phyloP scores from a whole-genome alignment of 2,797 vertebrate species.

The Ispidina lecontei region DNA sequence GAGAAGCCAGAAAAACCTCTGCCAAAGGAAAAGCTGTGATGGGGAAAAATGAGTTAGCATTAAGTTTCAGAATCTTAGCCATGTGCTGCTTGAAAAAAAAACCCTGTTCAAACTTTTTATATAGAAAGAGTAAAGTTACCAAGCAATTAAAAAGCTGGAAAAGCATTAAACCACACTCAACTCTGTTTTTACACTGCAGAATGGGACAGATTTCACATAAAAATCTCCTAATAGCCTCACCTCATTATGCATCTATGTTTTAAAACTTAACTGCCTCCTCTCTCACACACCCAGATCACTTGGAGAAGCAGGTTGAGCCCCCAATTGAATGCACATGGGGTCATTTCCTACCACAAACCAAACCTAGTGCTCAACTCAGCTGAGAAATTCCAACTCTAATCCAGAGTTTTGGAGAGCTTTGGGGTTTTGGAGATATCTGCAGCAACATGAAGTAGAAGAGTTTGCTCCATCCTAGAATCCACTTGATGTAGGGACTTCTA shows the following conservation, averaged over 20 bases:
- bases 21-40: background rate
- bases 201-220: background rate
- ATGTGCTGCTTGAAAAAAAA: background rate
- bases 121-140: background rate
- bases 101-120: background rate
- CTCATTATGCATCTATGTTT: background rate
- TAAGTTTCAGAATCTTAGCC: background rate
- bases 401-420: background rate
- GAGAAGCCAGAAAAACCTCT: background rate
- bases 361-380: background rate
- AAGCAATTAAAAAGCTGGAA: background rate
- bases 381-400: background rate
- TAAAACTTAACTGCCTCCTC: slow-evolving; percentile 2
- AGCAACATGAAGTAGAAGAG: background rate
- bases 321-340: background rate
- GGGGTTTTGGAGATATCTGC: background rate
- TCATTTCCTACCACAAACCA: slow-evolving; percentile 7
- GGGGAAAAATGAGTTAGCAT: background rate
- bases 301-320: background rate
- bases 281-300: background rate
- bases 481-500: background rate
- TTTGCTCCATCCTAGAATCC: background rate
- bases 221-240: background rate
- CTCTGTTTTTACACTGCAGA: background rate
- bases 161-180: background rate